These are phyloP conservation scores for Eunapius fragilis DNA, from an alignment of 37 sponge, comb jelly and placozoan species.

Conservation along the genomic window DNA sequence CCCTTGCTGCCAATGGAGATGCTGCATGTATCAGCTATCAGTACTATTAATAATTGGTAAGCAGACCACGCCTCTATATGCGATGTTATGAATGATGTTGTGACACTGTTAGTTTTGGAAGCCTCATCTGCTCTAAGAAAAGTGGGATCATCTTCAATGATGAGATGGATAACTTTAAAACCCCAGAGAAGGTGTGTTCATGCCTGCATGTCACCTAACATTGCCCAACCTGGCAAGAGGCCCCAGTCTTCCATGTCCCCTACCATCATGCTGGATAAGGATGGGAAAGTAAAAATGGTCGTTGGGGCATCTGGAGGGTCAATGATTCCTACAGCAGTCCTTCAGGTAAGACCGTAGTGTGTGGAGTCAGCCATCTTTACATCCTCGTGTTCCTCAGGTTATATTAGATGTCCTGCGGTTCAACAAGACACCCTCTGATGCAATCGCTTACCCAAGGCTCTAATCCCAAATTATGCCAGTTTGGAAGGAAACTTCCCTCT, in stretches of 20 bases:
- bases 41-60: slow-evolving; percentile 76
- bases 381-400: no score
- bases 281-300: slow-evolving; percentile 54
- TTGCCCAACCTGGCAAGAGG: slow-evolving; percentile 74
- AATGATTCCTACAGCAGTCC: slow-evolving; percentile 71
- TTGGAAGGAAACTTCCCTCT: no score
- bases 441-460: no score
- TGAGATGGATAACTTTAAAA: slow-evolving; percentile 89
- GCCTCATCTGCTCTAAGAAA: slow-evolving; percentile 51
- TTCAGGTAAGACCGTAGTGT: slow-evolving; percentile 37
- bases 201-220: slow-evolving; percentile 53
- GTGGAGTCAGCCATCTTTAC: no score
- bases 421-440: no score
- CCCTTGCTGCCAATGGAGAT: slow-evolving; percentile 83
- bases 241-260: slow-evolving; percentile 87
- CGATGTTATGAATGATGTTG: not conserved
- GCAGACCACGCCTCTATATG: not conserved
- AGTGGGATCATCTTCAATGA: slow-evolving; percentile 86
- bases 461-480: no score
- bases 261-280: slow-evolving; percentile 52
- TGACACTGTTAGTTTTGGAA: slow-evolving; percentile 70
- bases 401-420: no score
- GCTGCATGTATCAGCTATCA: slow-evolving; percentile 86
- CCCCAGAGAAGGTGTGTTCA: slow-evolving; percentile 42
- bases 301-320: slow-evolving; percentile 93